Evolutionary conservation across 1,140 invertebrate species (phyloP), one percentile per base, ranked within the genome.

Genomic region (Eueides isabella): DNA sequence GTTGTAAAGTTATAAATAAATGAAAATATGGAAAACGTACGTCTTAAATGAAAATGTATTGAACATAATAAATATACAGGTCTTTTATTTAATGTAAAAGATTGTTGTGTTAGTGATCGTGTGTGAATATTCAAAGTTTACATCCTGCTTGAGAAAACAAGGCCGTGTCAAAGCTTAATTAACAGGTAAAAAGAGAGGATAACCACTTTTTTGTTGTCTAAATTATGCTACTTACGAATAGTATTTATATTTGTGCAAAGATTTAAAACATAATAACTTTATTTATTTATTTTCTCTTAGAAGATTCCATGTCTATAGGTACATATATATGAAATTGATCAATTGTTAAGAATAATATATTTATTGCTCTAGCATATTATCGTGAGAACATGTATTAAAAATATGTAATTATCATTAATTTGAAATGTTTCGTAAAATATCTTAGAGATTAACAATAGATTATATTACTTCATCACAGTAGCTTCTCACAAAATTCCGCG

Each of bases 81-180:
- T 63, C 12, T 19, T 30, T 63, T 31, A 19, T 30, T 31, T 12
- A 2, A 30, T 48, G 66, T 67, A 44, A 66, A 64, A 30, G 23
- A 35, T 30, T 69, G 64, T 33, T 38, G 26, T 48, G 41, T 73
- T 66, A 44, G 69, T 66, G 69, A 35, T 38, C 30, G 55, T 67
- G 29, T 63, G 35, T 64, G 30, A 65, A 70, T 62, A 68, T 67
- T 72, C 41, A 75, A 74, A 71, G 63, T 67, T 66, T 65, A 76
- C 62, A 78, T 80, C 74, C 74, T 81, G 77, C 74, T 79, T 48
- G 48, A 79, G 72, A 55, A 79, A 79, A 81, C 75, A 79, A 81
- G 77, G 77, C 78, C 77, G 77, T 73, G 65, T 74, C 70, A 61
- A 64, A 64, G 62, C 63, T 69, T 75, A 70, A 67, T 69, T 74